Evolutionary conservation across 2,888 invertebrate species (phyloP), one percentile per base, ranked within the genome.

Genomic region (Cheilosia soror): DNA sequence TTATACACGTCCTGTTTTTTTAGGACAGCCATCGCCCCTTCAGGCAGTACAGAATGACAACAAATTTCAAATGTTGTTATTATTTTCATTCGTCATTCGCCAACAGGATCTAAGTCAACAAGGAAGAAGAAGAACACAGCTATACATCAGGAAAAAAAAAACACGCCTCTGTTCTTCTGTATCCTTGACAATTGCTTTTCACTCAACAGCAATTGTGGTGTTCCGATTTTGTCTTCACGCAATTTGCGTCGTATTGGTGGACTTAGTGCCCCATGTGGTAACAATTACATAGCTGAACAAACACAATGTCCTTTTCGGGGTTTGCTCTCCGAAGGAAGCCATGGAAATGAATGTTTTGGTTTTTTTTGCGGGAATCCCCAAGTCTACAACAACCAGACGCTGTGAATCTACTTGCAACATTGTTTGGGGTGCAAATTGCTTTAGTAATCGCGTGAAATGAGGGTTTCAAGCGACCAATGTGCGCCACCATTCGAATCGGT

Each of bases 201-300:
- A 62, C 47, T 66, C 76, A 65, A 27, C 51, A 63, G 78, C 69
- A 63, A 72, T 72, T 57, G 55, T 40, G 29, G 57, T 75, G 81
- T 81, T 68, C 76, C 44, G 72, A 81, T 81, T 85, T 81, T 81
- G 66, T 76, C 53, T 58, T 81, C 72, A 81, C 85, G 81, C 85
- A 85, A 85, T 81, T 85, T 68, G 68, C 76, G 66, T 81, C 63
- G 63, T 62, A 47, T 63, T 51, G 77, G 62, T 37, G 72, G 72
- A 68, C 60, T 55, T 33, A 63, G 66, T 71, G 77, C 85, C 81
- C 85, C 85, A 81, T 85, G 85, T 85, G 85, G 85, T 76, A 71
- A 63, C 85, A 81, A 85, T 85, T 85, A 85, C 66, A 85, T 77
- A 76, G 81, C 76, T 81, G 81, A 85, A 77, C 81, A 85, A 85